phyloP scores from a whole-genome alignment of 2,797 vertebrate genomes.

The Hydrophis major region DNA sequence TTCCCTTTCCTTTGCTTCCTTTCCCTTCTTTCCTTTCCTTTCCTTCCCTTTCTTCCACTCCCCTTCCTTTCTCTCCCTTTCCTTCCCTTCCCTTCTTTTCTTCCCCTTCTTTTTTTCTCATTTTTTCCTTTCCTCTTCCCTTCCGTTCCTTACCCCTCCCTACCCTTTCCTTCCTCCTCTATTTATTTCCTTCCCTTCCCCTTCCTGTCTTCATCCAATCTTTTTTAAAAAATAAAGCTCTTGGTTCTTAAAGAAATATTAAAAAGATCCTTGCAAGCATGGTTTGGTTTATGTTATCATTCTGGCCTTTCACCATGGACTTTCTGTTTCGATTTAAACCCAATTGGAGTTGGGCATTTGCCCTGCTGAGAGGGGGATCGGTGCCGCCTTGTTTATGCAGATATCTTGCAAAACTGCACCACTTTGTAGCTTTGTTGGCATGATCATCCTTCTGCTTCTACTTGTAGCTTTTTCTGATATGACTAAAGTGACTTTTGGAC shows the following conservation, averaged over 20 bases:
- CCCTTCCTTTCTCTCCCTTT: too few species aligned
- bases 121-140: too few species aligned
- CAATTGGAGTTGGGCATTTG: neutral
- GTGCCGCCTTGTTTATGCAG: neutral
- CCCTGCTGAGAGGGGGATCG: too few species aligned
- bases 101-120: too few species aligned
- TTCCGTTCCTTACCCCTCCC: too few species aligned
- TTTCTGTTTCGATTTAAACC: neutral
- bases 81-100: too few species aligned
- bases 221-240: neutral
- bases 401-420: neutral
- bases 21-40: too few species aligned
- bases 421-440: accelerated
- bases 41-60: too few species aligned
- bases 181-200: too few species aligned
- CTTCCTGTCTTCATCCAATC: neutral
- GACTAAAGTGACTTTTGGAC: neutral
- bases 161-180: too few species aligned
- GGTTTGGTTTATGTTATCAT: neutral
- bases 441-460: too few species aligned
- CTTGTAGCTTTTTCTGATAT: neutral
- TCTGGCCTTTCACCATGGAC: neutral
- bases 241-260: neutral
- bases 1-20: too few species aligned
- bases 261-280: neutral